A percentile compares a stretch with the other conserved stretches of the same genome.
phyloP scores from a whole-genome alignment of 2,113 vertebrate species.

The Psilopsiagon aymara region DNA sequence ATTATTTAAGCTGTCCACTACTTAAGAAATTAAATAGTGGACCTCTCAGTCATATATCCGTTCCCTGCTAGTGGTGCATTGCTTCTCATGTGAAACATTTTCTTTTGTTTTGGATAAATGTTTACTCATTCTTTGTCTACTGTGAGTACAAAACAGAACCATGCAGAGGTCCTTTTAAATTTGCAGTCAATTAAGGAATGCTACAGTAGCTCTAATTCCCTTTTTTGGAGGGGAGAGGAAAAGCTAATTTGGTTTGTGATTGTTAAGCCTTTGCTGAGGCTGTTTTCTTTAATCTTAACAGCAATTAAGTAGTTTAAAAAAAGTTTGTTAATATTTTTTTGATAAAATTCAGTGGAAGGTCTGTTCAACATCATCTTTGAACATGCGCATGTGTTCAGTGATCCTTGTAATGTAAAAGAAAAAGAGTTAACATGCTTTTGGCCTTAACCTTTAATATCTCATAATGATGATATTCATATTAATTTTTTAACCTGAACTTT shows the following conservation, averaged over 20 bases:
- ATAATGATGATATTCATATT: neutral
- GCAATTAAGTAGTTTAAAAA: constrained; percentile 46
- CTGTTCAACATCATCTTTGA: neutral
- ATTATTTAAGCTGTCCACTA: neutral
- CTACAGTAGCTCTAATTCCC: constrained; percentile 26
- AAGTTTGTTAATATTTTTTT: constrained; percentile 27
- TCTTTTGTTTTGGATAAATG: constrained; percentile 27
- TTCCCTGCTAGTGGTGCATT: neutral
- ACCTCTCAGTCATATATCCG: neutral
- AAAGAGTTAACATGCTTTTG: neutral
- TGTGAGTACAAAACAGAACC: constrained; percentile 1
- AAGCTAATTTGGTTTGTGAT: constrained; percentile 9
- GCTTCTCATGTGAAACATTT: constrained; percentile 10
- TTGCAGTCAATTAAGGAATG: constrained; percentile 37
- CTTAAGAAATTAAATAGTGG: neutral
- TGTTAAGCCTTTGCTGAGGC: neutral
- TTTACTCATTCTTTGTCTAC: constrained; percentile 28
- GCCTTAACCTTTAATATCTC: neutral
- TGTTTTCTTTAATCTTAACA: constrained; percentile 18
- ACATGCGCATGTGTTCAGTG: neutral
- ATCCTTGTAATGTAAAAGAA: constrained; percentile 20
- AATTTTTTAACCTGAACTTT: neutral
- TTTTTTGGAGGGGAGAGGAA: neutral
- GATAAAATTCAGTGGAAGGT: constrained; percentile 14
- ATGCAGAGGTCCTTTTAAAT: constrained; percentile 13